A percentile compares a stretch with the other conserved stretches of the same genome.
Evolutionary conservation across 2,888 invertebrate genomes (phyloP).

Genomic region (Eurytoma californica): DNA sequence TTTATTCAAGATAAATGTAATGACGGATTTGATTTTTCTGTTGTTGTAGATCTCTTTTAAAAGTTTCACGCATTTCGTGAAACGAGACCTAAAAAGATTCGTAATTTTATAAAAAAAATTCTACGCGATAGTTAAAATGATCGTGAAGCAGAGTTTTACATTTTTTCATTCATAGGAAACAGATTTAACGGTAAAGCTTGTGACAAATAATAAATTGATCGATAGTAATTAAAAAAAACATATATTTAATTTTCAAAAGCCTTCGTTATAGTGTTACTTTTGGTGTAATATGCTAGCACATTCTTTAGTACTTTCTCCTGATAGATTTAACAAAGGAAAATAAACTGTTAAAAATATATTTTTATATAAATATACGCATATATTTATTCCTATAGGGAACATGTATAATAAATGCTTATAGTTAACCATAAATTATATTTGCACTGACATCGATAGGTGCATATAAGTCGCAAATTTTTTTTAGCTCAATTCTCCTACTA

Average conservation of each 20-base stretch:
- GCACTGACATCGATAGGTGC: constrained; percentile 41
- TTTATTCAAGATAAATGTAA: too few species aligned
- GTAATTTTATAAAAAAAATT: not conserved
- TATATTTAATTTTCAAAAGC: not conserved
- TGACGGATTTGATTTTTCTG: too few species aligned
- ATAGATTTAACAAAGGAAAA: not conserved
- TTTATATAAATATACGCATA: constrained; percentile 49
- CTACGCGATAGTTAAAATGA: not conserved
- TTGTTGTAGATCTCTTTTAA: too few species aligned
- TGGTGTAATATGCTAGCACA: too few species aligned
- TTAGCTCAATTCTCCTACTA: constrained; percentile 19
- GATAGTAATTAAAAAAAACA: too few species aligned
- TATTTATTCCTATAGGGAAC: constrained; percentile 36
- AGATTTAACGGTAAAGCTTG: not conserved
- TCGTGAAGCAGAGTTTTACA: not conserved
- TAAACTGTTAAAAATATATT: not conserved
- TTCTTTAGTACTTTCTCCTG: not conserved
- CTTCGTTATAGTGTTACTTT: constrained; percentile 1
- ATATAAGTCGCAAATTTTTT: constrained; percentile 30
- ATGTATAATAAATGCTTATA: constrained; percentile 38
- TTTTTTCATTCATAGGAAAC: not conserved
- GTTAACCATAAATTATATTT: constrained; percentile 36
- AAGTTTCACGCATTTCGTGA: not conserved
- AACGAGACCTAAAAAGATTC: not conserved
- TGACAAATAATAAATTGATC: too few species aligned